phyloP scores from a whole-genome alignment of 2,113 vertebrate genomes.

The Thunnus maccoyii region DNA sequence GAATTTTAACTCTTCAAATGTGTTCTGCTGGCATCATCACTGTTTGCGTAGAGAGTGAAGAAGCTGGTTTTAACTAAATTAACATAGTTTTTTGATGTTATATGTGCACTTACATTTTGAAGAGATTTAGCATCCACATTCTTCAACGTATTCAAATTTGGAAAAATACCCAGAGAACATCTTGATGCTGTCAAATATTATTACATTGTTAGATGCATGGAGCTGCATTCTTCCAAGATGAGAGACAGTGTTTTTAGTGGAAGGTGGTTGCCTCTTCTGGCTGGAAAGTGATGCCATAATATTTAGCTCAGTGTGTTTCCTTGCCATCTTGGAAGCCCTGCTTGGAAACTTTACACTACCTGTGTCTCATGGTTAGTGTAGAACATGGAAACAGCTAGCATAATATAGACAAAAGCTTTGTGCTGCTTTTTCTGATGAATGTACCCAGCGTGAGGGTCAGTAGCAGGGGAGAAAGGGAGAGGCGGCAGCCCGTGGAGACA shows the following conservation, averaged over 20 bases:
- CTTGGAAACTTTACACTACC: conserved; percentile 63
- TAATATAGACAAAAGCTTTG: conserved; percentile 58
- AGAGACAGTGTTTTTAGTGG: conserved; percentile 75
- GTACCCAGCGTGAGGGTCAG: conserved; percentile 55
- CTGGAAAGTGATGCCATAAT: conserved; percentile 65
- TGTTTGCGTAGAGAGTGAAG: background rate
- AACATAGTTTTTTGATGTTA: background rate
- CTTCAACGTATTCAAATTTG: conserved; percentile 30
- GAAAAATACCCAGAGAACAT: conserved; percentile 47
- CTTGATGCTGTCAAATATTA: conserved; percentile 68
- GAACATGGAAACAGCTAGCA: conserved; percentile 61
- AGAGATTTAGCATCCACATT: conserved; percentile 34
- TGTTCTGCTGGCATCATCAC: conserved; percentile 39
- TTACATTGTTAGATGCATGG: conserved; percentile 60
- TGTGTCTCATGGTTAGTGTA: conserved; percentile 61
- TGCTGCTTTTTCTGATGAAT: conserved; percentile 52
- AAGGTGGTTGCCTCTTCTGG: conserved; percentile 64
- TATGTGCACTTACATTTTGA: too few relatives aligned
- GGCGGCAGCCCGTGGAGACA: conserved; percentile 55
- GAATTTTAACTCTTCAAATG: conserved; percentile 44
- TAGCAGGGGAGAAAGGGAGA: conserved; percentile 50
- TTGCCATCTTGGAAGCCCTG: conserved; percentile 65
- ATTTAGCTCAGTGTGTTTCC: conserved; percentile 59
- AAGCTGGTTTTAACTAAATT: conserved; percentile 24
- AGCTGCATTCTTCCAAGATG: conserved; percentile 72